These are phyloP conservation scores for Bombus soroeensis DNA, from an alignment of 1,140 invertebrate genomes.

Conservation along the genomic window DNA sequence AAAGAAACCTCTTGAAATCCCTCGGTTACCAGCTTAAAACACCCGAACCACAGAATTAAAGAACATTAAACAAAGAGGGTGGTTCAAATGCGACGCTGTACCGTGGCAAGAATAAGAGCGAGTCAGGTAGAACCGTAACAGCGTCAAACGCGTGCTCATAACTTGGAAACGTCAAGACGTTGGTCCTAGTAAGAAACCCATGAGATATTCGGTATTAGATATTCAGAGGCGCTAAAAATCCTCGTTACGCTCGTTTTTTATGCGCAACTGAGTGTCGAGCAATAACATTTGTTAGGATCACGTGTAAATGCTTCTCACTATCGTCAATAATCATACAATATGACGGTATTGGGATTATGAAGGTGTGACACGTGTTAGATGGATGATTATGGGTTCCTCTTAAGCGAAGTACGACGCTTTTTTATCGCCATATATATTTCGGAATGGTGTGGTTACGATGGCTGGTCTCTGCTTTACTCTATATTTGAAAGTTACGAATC, in stretches of 20 bases:
- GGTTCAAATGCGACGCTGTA: neutral
- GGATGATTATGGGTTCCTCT: no score
- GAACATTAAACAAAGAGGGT: neutral
- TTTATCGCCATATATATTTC: no score
- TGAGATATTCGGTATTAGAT: neutral
- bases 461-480: no score
- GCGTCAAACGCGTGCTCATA: neutral
- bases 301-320: accelerated
- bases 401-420: no score
- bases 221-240: neutral
- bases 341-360: no score
- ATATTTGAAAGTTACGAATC: no score
- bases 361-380: no score
- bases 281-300: neutral
- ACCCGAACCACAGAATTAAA: neutral
- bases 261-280: neutral
- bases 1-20: neutral
- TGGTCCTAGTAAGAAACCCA: no score
- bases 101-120: neutral
- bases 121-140: neutral
- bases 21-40: neutral
- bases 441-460: no score
- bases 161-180: neutral
- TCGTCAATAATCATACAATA: no score
- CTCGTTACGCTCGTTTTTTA: neutral